Conservation (phyloP, 2,888 invertebrate species). For the Luffia ferchaultella region DNA sequence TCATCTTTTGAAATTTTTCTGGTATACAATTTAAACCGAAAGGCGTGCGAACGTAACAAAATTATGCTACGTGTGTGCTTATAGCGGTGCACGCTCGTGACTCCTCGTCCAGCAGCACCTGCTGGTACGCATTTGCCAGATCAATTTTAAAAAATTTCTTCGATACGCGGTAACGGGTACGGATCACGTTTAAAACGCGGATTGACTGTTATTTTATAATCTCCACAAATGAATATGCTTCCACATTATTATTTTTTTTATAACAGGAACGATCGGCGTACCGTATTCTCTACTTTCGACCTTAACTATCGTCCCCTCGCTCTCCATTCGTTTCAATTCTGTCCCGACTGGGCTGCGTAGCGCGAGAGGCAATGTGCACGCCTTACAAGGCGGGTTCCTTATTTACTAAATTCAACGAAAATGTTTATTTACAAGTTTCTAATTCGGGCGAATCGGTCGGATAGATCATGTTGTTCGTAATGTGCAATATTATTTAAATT, state of each 20-base stretch:
- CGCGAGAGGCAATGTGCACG: not conserved
- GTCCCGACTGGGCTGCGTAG: not conserved
- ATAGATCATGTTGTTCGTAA: not conserved
- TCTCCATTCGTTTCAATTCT: not conserved
- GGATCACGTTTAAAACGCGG: not conserved
- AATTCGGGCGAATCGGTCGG: not conserved
- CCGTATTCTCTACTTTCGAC: not conserved
- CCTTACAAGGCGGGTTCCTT: not conserved
- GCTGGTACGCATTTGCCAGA: not conserved
- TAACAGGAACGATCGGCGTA: not conserved
- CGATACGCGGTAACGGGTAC: not conserved
- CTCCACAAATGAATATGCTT: not conserved
- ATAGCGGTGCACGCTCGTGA: not conserved
- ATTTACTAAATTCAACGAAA: not conserved
- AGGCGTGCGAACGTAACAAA: not conserved
- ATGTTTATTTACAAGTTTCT: not conserved
- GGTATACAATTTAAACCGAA: not conserved
- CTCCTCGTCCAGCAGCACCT: not conserved
- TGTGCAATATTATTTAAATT: not conserved
- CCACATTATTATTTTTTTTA: not conserved
- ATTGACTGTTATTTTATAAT: not conserved
- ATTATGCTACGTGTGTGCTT: not conserved
- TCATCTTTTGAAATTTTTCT: not conserved
- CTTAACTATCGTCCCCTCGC: not conserved
- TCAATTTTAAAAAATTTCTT: not conserved